phyloP scores from a whole-genome alignment of 2,797 vertebrate species.

The Denticeps clupeoides region DNA sequence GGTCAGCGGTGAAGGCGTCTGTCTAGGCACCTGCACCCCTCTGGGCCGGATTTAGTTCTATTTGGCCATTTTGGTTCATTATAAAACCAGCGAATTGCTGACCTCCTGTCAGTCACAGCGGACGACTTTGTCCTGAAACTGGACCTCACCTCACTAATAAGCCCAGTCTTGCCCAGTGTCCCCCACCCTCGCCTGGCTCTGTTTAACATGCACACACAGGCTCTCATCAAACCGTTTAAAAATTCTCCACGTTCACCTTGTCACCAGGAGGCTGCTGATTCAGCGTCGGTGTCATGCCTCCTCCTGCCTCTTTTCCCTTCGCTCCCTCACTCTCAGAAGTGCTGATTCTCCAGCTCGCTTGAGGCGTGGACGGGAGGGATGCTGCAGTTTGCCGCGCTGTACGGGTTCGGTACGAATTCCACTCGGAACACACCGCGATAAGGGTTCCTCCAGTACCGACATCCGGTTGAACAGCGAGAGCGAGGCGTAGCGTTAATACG shows the following conservation, averaged over 20 bases:
- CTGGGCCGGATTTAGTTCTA: too few species aligned
- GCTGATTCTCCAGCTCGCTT: background rate
- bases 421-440: too few species aligned
- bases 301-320: background rate
- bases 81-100: too few species aligned
- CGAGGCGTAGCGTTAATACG: too few species aligned
- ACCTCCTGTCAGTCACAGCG: too few species aligned
- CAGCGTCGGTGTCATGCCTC: constrained; percentile 31
- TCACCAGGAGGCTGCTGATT: constrained; percentile 31
- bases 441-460: too few species aligned
- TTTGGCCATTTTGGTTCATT: too few species aligned
- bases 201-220: constrained; percentile 47
- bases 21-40: constrained; percentile 53
- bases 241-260: constrained; percentile 46
- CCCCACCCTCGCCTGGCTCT: constrained; percentile 8
- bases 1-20: constrained; percentile 51
- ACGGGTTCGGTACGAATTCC: too few species aligned
- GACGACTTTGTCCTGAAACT: too few species aligned
- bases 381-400: too few species aligned
- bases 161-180: background rate
- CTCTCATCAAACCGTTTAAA: constrained; percentile 50
- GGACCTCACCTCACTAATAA: background rate
- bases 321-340: background rate
- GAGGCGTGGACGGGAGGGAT: too few species aligned
- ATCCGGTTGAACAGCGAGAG: too few species aligned